Base-by-base conservation (phyloP, 2,113 vertebrate genomes). In the Xiphophorus couchianus region DNA sequence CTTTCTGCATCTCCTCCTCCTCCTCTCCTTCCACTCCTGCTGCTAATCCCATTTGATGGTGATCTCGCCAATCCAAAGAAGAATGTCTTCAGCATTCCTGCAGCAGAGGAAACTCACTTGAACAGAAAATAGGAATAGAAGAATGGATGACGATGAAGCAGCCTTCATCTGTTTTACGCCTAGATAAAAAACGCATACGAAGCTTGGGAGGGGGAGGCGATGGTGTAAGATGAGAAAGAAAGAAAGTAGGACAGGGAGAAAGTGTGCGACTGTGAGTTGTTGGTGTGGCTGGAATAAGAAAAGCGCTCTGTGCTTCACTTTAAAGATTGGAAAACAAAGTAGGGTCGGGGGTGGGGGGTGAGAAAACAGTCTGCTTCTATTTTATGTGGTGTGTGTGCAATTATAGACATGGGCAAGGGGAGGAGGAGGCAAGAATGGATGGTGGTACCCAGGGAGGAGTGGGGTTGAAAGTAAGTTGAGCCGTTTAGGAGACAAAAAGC, bases 321-420 rank as follows among this genome's bases (percentile, higher is more conserved):
- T 81, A 86, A 89, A 82, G 66, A 61, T 62, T 72, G 83, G 12
- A 37, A 37, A 37, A 37, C 10, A 37, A 10, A 37, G 33, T 35
- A 35, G 33, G 33, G 33, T 31, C 0, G 5, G 33, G 33, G 17
- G 44, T 39, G 12, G 13, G 11, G 74, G 77, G 75, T 92, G 92
- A 87, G 85, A 87, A 92, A 94, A 92, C 89, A 93, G 92, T 94
- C 91, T 94, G 94, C 88, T 92, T 94, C 84, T 93, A 92, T 93
- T 93, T 94, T 93, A 90, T 93, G 90, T 93, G 91, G 90, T 88
- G 92, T 92, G 91, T 91, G 78, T 84, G 90, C 86, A 94, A 94
- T 94, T 95, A 93, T 89, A 91, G 80, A 80, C 81, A 66, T 35
- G 81, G 73, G 76, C 73, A 73, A 7, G 69, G 77, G 76, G 74